A percentile compares a stretch with the other conserved stretches of the same genome.
Conservation (phyloP, 2,797 vertebrate genomes). For the Microtus californicus region DNA sequence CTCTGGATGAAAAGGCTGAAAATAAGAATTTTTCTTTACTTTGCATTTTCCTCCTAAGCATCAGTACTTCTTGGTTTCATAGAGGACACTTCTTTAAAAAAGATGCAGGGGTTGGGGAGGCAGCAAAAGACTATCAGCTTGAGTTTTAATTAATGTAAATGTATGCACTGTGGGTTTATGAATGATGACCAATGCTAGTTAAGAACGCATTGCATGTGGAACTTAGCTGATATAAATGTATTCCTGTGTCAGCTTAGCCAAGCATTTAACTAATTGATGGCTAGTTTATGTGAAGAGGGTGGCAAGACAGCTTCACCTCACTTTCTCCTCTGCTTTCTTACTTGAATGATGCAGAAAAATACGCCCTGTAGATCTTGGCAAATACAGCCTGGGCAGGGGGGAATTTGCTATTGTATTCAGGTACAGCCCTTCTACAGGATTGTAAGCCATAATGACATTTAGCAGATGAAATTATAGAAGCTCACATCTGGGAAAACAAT, state of each 20-base stretch:
- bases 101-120: background rate
- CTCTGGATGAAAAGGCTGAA: slow-evolving; percentile 47
- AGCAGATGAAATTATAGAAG: slow-evolving; percentile 14
- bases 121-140: slow-evolving; percentile 1
- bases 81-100: slow-evolving; percentile 27
- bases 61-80: slow-evolving; percentile 17
- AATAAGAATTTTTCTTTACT: slow-evolving; percentile 46
- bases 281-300: slow-evolving; percentile 53
- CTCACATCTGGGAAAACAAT: background rate
- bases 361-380: background rate
- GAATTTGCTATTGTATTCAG: background rate
- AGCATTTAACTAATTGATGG: slow-evolving; percentile 53
- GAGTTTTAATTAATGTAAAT: slow-evolving; percentile 53
- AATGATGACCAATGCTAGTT: background rate
- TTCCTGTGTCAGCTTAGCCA: background rate
- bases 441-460: slow-evolving; percentile 27
- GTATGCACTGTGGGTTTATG: background rate
- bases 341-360: slow-evolving; percentile 36
- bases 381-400: background rate
- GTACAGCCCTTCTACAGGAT: background rate
- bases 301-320: background rate
- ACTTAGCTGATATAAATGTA: slow-evolving; percentile 20
- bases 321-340: slow-evolving; percentile 19
- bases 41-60: background rate
- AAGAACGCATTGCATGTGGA: slow-evolving; percentile 6